Conservation (phyloP, 2,797 vertebrate species). For the Macrochelys suwanniensis region DNA sequence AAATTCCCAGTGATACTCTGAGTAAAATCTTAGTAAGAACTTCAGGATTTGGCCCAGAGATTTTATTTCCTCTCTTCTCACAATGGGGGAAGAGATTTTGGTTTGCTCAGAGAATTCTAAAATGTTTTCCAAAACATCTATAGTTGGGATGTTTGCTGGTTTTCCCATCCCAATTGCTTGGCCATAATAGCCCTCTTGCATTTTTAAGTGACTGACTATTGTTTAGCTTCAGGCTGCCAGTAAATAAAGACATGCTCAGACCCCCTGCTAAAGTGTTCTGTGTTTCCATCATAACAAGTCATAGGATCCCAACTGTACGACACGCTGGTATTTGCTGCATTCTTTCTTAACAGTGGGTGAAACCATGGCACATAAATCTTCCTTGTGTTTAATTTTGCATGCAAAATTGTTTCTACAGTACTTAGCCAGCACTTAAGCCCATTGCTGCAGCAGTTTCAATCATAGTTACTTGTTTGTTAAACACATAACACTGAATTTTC, state of each 20-base stretch:
- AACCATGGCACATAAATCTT: background rate
- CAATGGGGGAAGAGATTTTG: background rate
- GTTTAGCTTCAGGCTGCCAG: background rate
- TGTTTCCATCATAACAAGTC: background rate
- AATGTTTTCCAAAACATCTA: background rate
- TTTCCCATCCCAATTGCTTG: constrained; percentile 7
- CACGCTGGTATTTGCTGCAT: background rate
- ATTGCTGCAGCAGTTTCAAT: background rate
- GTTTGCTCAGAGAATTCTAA: background rate
- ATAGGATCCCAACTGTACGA: background rate
- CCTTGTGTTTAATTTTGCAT: constrained; percentile 4
- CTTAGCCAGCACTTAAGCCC: background rate
- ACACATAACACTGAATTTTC: fast-evolving
- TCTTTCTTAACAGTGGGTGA: background rate
- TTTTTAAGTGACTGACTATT: background rate
- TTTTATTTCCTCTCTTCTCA: constrained; percentile 12
- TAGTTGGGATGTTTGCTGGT: background rate
- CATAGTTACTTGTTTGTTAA: background rate
- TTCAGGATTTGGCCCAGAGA: background rate
- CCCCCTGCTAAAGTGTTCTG: background rate
- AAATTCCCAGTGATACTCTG: background rate
- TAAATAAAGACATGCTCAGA: constrained; percentile 8
- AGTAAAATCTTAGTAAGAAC: background rate
- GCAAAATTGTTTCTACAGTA: background rate
- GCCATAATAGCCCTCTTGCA: background rate